Base-by-base conservation (phyloP, 2,888 invertebrate species). In the Napeogenes sylphis region DNA sequence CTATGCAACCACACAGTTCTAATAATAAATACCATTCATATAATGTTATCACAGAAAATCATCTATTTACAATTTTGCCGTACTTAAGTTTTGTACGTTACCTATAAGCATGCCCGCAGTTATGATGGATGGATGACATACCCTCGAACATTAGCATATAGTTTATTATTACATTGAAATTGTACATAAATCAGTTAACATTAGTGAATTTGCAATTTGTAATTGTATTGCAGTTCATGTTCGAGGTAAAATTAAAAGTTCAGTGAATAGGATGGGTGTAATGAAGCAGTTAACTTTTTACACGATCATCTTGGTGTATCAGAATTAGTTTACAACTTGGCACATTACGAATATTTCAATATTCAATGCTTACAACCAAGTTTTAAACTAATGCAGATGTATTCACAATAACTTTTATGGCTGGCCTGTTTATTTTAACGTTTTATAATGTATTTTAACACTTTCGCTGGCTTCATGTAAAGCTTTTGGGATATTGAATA, bases 21-120 rank as follows among this genome's bases (percentile, higher is more conserved):
- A 90, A 85, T 87, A 81, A 84, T 86, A 84, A 83, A 80, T 82
- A 81, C 83, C 84, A 86, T 85, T 85, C 85, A 85, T 82, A 78
- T 75, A 86, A 87, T 90, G 89, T 91, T 91, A 91, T 91, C 91
- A 91, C 91, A 91, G 91, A 91, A 91, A 91, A 91, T 90, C 82
- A 91, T 91, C 88, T 91, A 91, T 91, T 87, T 91, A 91, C 91
- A 91, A 90, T 87, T 91, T 90, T 87, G 87, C 87, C 90, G 80
- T 82, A 85, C 85, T 84, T 84, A 82, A 81, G 83, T 87, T 84
- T 81, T 81, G 84, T 86, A 87, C 85, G 81, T 83, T 81, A 75
- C 81, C 81, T 83, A 84, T 79, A 80, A 51, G 80, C 81, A 84
- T 85, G 85, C 80, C 77, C 81, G 84, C 80, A 83, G 84, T 82